phyloP scores from a whole-genome alignment of 2,113 vertebrate species.

The Cyrtonyx montezumae region DNA sequence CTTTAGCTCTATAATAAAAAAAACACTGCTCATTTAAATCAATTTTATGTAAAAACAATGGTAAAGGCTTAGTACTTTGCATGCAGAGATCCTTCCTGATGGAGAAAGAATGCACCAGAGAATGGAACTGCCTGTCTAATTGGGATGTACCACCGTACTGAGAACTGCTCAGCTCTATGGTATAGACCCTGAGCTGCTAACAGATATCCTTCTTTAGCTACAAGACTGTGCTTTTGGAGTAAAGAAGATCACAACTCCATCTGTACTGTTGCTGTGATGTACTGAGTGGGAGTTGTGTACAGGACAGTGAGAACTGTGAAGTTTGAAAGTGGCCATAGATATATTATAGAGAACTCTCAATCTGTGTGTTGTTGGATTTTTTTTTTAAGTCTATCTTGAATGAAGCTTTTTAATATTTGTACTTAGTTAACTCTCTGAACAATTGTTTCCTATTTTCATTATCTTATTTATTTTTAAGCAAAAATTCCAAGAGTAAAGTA shows the following conservation, averaged over 20 bases:
- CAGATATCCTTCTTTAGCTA: slow-evolving; percentile 72
- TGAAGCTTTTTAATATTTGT: slow-evolving; percentile 29
- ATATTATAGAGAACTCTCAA: slow-evolving; percentile 48
- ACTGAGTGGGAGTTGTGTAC: slow-evolving; percentile 72
- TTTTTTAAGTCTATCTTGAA: slow-evolving; percentile 13
- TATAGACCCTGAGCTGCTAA: slow-evolving; percentile 67
- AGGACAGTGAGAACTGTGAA: slow-evolving; percentile 72
- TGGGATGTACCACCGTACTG: not conserved
- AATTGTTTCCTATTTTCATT: not conserved
- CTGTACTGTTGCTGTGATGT: slow-evolving; percentile 70
- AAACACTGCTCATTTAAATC: not conserved
- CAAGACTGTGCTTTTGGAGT: slow-evolving; percentile 72
- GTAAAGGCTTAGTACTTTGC: not conserved
- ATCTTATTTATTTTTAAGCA: not conserved
- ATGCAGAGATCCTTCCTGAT: not conserved
- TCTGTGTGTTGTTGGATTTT: not conserved
- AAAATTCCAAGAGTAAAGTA: not conserved
- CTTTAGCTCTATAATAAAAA: slow-evolving; percentile 12
- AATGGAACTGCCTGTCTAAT: slow-evolving; percentile 7
- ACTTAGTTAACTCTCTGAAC: not conserved
- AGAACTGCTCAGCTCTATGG: slow-evolving; percentile 63
- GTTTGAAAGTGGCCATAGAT: slow-evolving; percentile 61
- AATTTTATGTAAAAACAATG: slow-evolving; percentile 17
- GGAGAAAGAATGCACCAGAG: not conserved
- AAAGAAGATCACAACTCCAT: slow-evolving; percentile 73